Evolutionary conservation across 2,797 vertebrate genomes (phyloP).

Genomic region (Epinephelus awoara): DNA sequence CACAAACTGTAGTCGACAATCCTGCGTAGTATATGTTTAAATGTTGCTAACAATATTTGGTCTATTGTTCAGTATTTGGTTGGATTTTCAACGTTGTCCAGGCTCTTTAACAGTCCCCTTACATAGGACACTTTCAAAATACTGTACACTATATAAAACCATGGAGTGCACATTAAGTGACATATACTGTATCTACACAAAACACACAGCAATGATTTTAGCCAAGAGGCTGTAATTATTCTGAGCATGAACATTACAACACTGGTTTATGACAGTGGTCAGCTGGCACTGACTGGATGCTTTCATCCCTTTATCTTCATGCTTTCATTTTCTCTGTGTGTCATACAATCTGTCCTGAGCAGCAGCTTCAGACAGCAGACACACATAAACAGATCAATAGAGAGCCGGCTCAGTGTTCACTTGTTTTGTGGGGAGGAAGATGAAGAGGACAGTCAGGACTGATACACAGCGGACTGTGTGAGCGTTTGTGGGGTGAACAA

Average conservation of each 20-base stretch:
- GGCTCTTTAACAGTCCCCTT: too few relatives aligned
- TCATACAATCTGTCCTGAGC: conserved; percentile 34
- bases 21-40: too few relatives aligned
- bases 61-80: too few relatives aligned
- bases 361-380: conserved; percentile 50
- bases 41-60: too few relatives aligned
- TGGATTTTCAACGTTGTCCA: too few relatives aligned
- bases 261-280: conserved; percentile 21
- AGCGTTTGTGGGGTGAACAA: neutral
- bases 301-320: conserved; percentile 2
- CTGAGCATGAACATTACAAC: too few relatives aligned
- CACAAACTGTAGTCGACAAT: too few relatives aligned
- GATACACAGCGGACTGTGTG: conserved; percentile 1
- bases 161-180: too few relatives aligned
- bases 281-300: conserved; percentile 28
- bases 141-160: too few relatives aligned
- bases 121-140: too few relatives aligned
- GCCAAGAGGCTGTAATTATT: neutral
- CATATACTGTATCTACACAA: too few relatives aligned
- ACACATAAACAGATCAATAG: conserved; percentile 63
- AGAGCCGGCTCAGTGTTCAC: conserved; percentile 5
- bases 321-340: conserved; percentile 7
- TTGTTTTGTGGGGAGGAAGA: conserved; percentile 23
- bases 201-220: too few relatives aligned
- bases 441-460: conserved; percentile 23